phyloP scores from a whole-genome alignment of 2,797 vertebrate genomes.

The Oceanodroma leucorhoa region DNA sequence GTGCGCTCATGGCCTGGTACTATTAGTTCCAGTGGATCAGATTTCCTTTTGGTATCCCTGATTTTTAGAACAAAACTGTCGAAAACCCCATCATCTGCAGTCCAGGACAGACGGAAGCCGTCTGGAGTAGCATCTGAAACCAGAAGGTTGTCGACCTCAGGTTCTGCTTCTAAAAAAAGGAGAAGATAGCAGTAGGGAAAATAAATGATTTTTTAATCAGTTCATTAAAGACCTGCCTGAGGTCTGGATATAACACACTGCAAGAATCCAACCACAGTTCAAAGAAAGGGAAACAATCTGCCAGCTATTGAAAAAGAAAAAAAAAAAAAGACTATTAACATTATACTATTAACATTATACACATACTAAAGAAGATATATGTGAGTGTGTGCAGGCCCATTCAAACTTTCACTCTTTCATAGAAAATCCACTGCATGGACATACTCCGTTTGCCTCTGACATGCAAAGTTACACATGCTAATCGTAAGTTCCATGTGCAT shows the following conservation, averaged over 20 bases:
- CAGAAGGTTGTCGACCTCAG: conserved; percentile 87
- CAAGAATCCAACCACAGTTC: conserved; percentile 41
- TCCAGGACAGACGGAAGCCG: conserved; percentile 90
- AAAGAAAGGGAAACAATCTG: conserved; percentile 54
- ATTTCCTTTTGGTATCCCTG: conserved; percentile 77
- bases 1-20: conserved; percentile 83
- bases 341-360: neutral
- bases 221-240: neutral
- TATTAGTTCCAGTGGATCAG: conserved; percentile 82
- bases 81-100: conserved; percentile 87
- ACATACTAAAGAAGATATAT: conserved; percentile 8
- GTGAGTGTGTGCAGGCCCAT: conserved; percentile 19
- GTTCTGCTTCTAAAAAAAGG: conserved; percentile 87
- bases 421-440: conserved; percentile 56
- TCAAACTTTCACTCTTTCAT: conserved; percentile 34
- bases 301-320: conserved; percentile 39
- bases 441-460: neutral
- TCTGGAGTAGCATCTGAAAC: conserved; percentile 84
- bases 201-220: neutral
- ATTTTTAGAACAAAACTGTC: conserved; percentile 92
- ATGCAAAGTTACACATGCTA: conserved; percentile 73
- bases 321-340: neutral
- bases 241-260: conserved; percentile 21
- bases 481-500: conserved; percentile 57
- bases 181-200: conserved; percentile 46